These are phyloP conservation scores for Galagoides demidoff DNA, from an alignment of 2,797 vertebrate genomes.

Conservation along the genomic window DNA sequence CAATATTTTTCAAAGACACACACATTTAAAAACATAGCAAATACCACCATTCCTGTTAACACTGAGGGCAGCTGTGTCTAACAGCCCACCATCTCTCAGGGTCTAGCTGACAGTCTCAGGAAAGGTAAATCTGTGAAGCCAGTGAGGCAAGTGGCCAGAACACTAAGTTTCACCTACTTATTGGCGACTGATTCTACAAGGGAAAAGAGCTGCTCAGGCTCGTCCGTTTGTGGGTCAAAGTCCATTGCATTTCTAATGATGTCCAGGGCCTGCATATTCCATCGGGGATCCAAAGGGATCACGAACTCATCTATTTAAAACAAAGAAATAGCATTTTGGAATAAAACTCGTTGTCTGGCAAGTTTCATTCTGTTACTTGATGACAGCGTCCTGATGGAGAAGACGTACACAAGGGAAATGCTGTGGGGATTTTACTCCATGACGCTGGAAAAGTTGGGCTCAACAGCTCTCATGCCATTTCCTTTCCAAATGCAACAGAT, in stretches of 20 bases:
- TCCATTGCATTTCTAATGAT: conserved; percentile 94
- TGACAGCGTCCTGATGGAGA: neutral
- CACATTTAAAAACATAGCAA: neutral
- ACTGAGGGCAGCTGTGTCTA: neutral
- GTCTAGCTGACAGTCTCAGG: neutral
- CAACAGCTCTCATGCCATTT: neutral
- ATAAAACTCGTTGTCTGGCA: neutral
- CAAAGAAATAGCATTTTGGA: neutral
- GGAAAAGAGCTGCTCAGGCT: conserved; percentile 92
- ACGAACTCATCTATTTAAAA: conserved; percentile 92
- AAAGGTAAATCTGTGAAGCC: neutral
- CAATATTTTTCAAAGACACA: too few relatives aligned
- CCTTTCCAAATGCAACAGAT: conserved; percentile 27
- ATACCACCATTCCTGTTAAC: neutral
- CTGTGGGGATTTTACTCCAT: neutral
- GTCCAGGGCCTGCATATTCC: conserved; percentile 97
- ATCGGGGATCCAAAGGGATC: conserved; percentile 95
- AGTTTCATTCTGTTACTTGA: conserved; percentile 35
- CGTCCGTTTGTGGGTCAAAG: conserved; percentile 93
- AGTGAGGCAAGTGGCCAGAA: neutral
- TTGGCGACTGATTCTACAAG: conserved; percentile 94
- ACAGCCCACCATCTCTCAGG: neutral
- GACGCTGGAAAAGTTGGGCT: neutral
- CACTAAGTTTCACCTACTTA: conserved; percentile 87
- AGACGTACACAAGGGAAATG: neutral